Evolutionary conservation across 2,888 invertebrate genomes (phyloP), one percentile per base, ranked within the genome.

Genomic region (Macrophya alboannulata): DNA sequence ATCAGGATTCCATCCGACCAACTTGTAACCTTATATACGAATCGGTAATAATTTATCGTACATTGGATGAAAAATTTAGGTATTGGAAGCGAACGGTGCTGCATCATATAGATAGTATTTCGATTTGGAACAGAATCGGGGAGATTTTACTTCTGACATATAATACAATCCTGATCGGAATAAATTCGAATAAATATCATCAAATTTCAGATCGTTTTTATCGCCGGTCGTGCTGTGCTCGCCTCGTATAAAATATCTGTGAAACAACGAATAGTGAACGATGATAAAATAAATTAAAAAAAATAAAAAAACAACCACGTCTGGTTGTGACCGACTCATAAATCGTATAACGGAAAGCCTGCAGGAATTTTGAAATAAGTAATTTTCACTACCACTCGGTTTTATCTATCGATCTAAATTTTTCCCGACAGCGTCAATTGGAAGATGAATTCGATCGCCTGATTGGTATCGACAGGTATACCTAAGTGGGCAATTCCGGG

Each of bases 131-230:
- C 45, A 45, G 45, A 43, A 25, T 43, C 45, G n/a, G 0, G 74
- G 1, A 45, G 31, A 31, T 31, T 31, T 45, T 74, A 9, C 5
- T 21, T 4, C 40, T 43, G 71, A 74, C 43, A 71, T n/a, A 25
- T 74, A 74, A 45, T 17, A 12, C 21, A 74, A 74, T 74, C 45
- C 43, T 74, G 74, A 74, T 74, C 43, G 21, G 74, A 74, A 74
- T 74, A 74, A 74, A 74, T 74, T 45, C 45, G 21, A 45, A 45
- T 45, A 43, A 21, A 45, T 45, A 43, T 74, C 45, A 74, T 74
- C 21, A 74, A 74, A 43, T 45, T 74, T 74, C 45, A 21, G 45
- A 74, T 40, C 37, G 4, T 40, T 71, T 71, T 71, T 71, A 40
- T 71, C 40, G n/a, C 40, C 37, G 17, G 4, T 37, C 40, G 37